phyloP scores from a whole-genome alignment of 2,113 vertebrate genomes.

The Suncus etruscus region DNA sequence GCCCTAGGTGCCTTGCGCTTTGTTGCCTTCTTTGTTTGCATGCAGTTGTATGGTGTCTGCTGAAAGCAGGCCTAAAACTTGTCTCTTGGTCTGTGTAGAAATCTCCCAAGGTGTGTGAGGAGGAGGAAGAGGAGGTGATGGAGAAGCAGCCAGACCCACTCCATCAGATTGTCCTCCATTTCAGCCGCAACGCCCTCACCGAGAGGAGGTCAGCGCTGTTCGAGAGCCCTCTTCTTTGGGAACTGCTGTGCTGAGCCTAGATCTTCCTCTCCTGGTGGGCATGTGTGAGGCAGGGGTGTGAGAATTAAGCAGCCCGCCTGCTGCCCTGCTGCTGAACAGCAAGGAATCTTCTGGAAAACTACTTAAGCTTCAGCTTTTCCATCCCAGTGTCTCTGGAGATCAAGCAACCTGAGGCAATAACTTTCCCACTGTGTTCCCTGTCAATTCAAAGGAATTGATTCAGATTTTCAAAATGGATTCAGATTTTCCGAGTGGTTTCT shows the following conservation, averaged over 20 bases:
- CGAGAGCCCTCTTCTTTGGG: not conserved
- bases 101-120: constrained; percentile 90
- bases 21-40: constrained; percentile 20
- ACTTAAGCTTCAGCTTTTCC: not conserved
- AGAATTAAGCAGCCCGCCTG: not conserved
- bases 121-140: constrained; percentile 94
- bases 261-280: not conserved
- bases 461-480: not conserved
- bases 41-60: not conserved
- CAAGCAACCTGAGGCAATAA: not conserved
- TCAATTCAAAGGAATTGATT: not conserved
- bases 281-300: not conserved
- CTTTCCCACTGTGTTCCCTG: not conserved
- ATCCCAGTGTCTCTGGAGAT: not conserved
- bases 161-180: constrained; percentile 98
- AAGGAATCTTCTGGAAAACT: not conserved
- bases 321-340: not conserved
- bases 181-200: constrained; percentile 96
- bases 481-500: constrained; percentile 14
- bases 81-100: constrained; percentile 89
- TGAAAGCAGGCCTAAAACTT: constrained; percentile 34
- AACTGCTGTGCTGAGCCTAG: not conserved
- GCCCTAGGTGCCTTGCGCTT: constrained; percentile 61
- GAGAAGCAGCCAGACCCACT: constrained; percentile 96
- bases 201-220: constrained; percentile 92